These are phyloP conservation scores for Climacteris rufus DNA, from an alignment of 2,113 vertebrate genomes.

Conservation along the genomic window DNA sequence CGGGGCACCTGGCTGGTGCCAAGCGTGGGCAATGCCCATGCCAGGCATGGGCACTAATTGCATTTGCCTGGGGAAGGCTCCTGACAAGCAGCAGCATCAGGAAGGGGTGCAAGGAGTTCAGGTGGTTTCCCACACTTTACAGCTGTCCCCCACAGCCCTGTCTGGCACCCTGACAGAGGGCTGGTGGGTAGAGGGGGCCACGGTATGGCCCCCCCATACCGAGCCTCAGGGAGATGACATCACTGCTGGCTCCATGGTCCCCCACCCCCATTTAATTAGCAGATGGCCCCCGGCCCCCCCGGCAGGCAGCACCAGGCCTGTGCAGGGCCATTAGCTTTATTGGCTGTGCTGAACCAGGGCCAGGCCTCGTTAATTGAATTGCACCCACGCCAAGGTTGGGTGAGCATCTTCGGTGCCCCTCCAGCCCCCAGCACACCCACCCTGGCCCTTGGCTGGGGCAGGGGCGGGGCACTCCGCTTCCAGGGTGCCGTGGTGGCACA, in stretches of 20 bases:
- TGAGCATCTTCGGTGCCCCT: background rate
- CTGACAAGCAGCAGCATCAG: background rate
- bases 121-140: background rate
- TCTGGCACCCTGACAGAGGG: background rate
- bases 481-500: background rate
- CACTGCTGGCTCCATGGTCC: background rate
- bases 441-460: background rate
- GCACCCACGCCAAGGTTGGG: conserved; percentile 3
- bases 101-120: background rate
- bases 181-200: background rate
- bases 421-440: accelerated
- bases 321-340: conserved; percentile 57
- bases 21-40: background rate
- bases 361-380: conserved; percentile 59
- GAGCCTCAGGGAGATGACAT: background rate
- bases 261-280: conserved; percentile 49
- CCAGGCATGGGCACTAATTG: background rate
- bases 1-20: background rate
- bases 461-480: background rate
- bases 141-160: background rate
- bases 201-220: background rate
- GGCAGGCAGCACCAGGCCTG: background rate
- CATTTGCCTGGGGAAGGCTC: background rate
- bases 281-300: conserved; percentile 1
- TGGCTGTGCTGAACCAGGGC: conserved; percentile 13